These are phyloP conservation scores for Cepphus grylle DNA, from an alignment of 2,113 vertebrate species.

Conservation along the genomic window DNA sequence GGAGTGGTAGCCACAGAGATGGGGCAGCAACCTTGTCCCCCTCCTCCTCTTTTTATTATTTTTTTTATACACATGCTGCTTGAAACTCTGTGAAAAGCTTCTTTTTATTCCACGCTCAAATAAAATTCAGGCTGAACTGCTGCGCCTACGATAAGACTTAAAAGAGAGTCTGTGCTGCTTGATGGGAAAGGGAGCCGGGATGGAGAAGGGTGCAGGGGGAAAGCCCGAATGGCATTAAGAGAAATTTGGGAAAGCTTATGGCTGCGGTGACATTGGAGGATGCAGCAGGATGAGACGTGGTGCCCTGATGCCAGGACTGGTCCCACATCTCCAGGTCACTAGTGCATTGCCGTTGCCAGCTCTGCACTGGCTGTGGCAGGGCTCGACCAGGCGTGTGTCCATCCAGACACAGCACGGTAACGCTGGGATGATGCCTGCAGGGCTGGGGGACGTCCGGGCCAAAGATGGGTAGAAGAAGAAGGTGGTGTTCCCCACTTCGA, in stretches of 20 bases:
- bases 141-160: neutral
- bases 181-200: neutral
- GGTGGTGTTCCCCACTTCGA: neutral
- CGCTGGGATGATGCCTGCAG: neutral
- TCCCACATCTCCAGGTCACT: neutral
- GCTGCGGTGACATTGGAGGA: neutral
- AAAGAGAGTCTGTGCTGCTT: neutral
- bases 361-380: neutral
- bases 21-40: neutral
- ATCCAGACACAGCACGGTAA: rapidly evolving
- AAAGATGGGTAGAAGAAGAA: neutral
- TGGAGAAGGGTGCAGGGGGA: neutral
- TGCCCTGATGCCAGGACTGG: rapidly evolving
- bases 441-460: rapidly evolving
- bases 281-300: rapidly evolving
- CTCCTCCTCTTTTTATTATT: neutral
- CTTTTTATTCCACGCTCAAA: neutral
- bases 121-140: neutral
- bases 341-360: neutral
- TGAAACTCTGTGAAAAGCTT: neutral
- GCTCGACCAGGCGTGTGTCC: neutral
- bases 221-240: rapidly evolving
- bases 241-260: neutral
- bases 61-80: neutral
- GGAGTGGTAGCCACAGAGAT: neutral